phyloP scores from a whole-genome alignment of 2,888 invertebrate species.

The Cephus pygmeus region DNA sequence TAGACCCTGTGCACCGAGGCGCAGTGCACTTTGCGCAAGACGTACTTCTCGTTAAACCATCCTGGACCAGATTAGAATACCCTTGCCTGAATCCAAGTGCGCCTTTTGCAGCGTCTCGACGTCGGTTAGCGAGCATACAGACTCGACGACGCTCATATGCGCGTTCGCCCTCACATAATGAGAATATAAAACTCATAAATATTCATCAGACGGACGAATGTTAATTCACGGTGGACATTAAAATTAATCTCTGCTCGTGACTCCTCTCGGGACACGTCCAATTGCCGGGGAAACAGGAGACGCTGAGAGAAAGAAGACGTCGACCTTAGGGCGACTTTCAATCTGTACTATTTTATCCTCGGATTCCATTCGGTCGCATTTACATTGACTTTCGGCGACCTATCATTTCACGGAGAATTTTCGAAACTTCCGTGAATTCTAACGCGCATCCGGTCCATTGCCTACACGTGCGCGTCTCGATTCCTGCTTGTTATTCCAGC shows the following conservation, averaged over 20 bases:
- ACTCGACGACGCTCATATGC: slow-evolving; percentile 33
- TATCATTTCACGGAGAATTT: neutral
- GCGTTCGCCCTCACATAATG: neutral
- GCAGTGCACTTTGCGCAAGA: neutral
- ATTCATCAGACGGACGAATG: slow-evolving; percentile 37
- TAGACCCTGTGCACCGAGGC: neutral
- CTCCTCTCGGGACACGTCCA: neutral
- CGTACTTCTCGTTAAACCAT: neutral
- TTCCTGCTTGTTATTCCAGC: neutral
- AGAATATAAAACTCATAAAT: slow-evolving; percentile 46
- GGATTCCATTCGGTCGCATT: neutral
- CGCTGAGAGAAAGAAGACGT: neutral
- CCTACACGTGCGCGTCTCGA: neutral
- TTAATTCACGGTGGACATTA: slow-evolving; percentile 38
- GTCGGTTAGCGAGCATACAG: neutral
- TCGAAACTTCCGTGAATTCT: neutral
- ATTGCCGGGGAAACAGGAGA: neutral
- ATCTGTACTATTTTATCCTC: neutral
- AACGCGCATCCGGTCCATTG: neutral
- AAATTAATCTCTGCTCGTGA: slow-evolving; percentile 38
- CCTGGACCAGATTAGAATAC: neutral
- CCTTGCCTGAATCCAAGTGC: neutral
- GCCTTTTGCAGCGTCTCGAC: neutral
- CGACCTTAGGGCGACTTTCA: neutral
- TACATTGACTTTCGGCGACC: neutral